Evolutionary conservation across 2,113 vertebrate genomes (phyloP), one percentile per base, ranked within the genome.

Genomic region (Xiphophorus hellerii): DNA sequence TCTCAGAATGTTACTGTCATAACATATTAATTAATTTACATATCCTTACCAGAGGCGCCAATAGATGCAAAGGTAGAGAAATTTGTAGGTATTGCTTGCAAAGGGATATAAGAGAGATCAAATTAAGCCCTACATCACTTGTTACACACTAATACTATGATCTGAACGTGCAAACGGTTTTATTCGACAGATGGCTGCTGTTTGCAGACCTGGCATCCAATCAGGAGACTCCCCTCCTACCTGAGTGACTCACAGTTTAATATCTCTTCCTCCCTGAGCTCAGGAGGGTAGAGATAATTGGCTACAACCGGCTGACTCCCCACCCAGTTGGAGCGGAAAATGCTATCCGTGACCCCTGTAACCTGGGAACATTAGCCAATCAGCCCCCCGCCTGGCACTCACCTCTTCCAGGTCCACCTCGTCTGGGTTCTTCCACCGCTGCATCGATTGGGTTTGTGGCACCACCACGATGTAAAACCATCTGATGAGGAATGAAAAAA

Each of bases 381-480:
- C 84, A 88, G 76, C 68, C 68, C 9, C 66, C 73, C 63, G 62
- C 72, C 84, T 84, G 84, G 78, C 83, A 82, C 92, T 92, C 76
- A 94, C 98, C 95, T 98, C 96, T 3, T 98, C 97, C 91, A 99
- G 93, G 88, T 98, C 96, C 93, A 99, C 96, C 79, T 98, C 97
- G 69, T 99, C 97, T 0, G 98, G 97, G 1, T 95, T 97, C 84
- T 93, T 94, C 96, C 96, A 96, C 10, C 80, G 94, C 0, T 87
- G 90, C 0, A 91, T 54, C 13, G 93, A 92, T 54, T 85, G 81
- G 74, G 96, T 96, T 0, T 95, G 90, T 31, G 97, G 97, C 74
- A 99, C 96, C 71, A 99, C 97, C 83, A 98, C 96, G 0, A 99
- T 96, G 91, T 97, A 99, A 92, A 97, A 99, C 96, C 97, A 99